Percentiles rank a stretch among this genome's conserved stretches.
Evolutionary conservation across 2,113 vertebrate species (phyloP).

Genomic region (Pachycephala philippinensis): DNA sequence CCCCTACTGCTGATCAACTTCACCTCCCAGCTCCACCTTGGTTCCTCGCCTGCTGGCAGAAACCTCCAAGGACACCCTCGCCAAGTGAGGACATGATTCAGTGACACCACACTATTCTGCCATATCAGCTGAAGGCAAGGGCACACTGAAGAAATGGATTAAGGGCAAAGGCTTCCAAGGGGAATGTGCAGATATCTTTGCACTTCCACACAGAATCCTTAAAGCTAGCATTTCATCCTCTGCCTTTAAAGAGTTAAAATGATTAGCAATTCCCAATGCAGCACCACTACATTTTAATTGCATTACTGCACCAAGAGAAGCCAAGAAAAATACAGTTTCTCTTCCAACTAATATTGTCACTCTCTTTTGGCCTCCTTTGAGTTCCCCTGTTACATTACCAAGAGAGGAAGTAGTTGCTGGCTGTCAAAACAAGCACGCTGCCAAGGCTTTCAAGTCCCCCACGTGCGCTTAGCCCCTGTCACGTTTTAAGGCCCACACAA

Average conservation of each 20-base stretch:
- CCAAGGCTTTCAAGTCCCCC: background rate
- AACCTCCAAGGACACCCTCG: background rate
- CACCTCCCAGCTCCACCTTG: background rate
- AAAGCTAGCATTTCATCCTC: background rate
- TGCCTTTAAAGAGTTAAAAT: background rate
- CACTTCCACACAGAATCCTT: background rate
- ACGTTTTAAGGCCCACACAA: background rate
- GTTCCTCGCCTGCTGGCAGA: background rate
- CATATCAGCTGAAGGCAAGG: background rate
- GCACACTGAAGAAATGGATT: background rate
- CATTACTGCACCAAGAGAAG: background rate
- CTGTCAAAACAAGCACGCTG: background rate
- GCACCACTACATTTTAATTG: background rate
- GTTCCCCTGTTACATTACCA: background rate
- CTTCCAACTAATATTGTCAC: background rate
- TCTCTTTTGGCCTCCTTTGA: background rate
- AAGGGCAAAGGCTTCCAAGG: background rate
- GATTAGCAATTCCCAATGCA: background rate
- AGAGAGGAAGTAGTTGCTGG: background rate
- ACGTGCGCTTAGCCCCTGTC: rapidly evolving
- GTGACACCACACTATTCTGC: background rate
- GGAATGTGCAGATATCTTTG: background rate
- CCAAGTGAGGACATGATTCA: background rate
- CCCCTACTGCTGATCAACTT: background rate
- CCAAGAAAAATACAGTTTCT: conserved; percentile 10